These are phyloP conservation scores for Haliclona indistincta DNA, from an alignment of 37 sponge, comb jelly and placozoan species.

Conservation along the genomic window DNA sequence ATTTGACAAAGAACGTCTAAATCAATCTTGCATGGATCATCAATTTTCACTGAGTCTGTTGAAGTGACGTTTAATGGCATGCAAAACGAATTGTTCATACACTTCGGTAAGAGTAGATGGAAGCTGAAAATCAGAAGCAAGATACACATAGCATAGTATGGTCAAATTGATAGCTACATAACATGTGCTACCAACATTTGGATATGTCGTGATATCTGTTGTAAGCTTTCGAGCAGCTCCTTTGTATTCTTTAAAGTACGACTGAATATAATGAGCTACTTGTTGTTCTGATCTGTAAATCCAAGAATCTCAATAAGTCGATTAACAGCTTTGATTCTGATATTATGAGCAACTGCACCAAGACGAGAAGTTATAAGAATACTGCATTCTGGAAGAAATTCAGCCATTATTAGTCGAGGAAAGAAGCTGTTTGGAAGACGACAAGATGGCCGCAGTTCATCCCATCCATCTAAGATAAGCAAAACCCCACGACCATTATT, in stretches of 20 bases:
- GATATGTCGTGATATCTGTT: slow-evolving; percentile 6
- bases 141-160: slow-evolving; percentile 30
- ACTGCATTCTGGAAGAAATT: slow-evolving; percentile 13
- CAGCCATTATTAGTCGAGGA: background rate
- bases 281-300: slow-evolving; percentile 40
- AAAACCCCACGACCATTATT: slow-evolving; percentile 3
- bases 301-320: slow-evolving; percentile 25
- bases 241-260: slow-evolving; percentile 1
- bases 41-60: background rate
- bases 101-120: slow-evolving; percentile 36
- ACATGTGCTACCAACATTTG: slow-evolving; percentile 13
- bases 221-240: background rate
- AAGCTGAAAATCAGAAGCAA: slow-evolving; percentile 1
- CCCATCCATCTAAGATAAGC: slow-evolving; percentile 38
- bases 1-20: no score
- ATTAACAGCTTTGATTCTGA: no score
- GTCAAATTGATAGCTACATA: slow-evolving; percentile 40
- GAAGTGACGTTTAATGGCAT: slow-evolving; percentile 19
- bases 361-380: slow-evolving; percentile 28
- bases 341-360: background rate
- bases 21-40: no score
- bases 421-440: slow-evolving; percentile 13
- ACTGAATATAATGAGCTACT: slow-evolving; percentile 9
- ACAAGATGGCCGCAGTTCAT: slow-evolving; percentile 27
- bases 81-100: slow-evolving; percentile 24